Evolutionary conservation across 2,888 invertebrate species (phyloP).

Genomic region (Phorcus lineatus): DNA sequence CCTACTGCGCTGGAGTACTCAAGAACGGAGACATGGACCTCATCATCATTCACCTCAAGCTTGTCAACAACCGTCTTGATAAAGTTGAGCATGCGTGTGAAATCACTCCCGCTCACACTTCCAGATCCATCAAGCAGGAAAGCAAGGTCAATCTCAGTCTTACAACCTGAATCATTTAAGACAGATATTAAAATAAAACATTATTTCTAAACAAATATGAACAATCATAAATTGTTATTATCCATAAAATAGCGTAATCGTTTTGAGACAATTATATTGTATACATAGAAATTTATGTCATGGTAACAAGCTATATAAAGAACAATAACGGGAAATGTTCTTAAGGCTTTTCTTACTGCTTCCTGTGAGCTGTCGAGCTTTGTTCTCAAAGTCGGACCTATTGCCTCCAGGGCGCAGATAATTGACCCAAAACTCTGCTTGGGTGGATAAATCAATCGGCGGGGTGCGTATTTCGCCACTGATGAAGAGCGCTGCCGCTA

Average conservation of each 20-base stretch:
- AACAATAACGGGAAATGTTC: too few species aligned
- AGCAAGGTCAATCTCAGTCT: conserved; percentile 31
- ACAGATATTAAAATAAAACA: too few species aligned
- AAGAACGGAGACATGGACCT: conserved; percentile 31
- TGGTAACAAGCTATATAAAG: too few species aligned
- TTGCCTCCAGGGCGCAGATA: not conserved
- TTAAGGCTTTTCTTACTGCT: not conserved
- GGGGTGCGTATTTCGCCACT: not conserved
- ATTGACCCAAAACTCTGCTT: not conserved
- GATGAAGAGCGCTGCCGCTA: conserved; percentile 54
- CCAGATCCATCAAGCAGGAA: conserved; percentile 44
- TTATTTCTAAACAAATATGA: too few species aligned
- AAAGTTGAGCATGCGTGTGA: conserved; percentile 32
- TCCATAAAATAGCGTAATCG: too few species aligned
- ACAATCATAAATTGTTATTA: too few species aligned
- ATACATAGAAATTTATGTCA: too few species aligned
- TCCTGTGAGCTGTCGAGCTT: not conserved
- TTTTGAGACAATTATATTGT: not conserved
- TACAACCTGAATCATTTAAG: conserved; percentile 26
- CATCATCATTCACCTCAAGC: conserved; percentile 19
- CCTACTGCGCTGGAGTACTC: conserved; percentile 24
- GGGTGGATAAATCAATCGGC: not conserved
- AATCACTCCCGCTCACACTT: conserved; percentile 36
- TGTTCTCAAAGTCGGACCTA: not conserved
- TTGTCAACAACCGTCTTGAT: conserved; percentile 25